These are phyloP conservation scores for Andricus curvator DNA, from an alignment of 2,888 invertebrate genomes.

Conservation along the genomic window DNA sequence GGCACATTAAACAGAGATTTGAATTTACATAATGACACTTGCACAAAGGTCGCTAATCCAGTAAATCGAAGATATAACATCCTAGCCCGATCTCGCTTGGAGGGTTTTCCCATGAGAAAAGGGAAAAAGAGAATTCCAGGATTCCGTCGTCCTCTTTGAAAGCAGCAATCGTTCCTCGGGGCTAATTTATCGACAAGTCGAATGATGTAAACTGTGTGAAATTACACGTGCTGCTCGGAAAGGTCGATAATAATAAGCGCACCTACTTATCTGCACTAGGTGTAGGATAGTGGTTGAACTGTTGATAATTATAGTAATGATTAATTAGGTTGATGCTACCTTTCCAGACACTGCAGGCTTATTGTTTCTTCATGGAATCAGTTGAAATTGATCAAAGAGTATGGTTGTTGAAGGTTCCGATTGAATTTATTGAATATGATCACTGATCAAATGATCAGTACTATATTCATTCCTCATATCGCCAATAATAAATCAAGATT, in stretches of 20 bases:
- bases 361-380: slow-evolving; percentile 30
- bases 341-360: background rate
- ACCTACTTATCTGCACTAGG: slow-evolving; percentile 16
- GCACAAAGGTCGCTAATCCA: slow-evolving; percentile 17
- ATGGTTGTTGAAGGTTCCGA: background rate
- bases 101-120: slow-evolving; percentile 37
- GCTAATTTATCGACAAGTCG: slow-evolving; percentile 38
- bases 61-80: slow-evolving; percentile 29
- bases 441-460: slow-evolving; percentile 7
- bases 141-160: slow-evolving; percentile 31
- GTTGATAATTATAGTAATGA: slow-evolving; percentile 32
- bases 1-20: slow-evolving; percentile 19
- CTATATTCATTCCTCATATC: background rate
- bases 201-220: slow-evolving; percentile 35
- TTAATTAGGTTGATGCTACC: slow-evolving; percentile 37
- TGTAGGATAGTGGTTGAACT: background rate
- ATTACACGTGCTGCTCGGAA: slow-evolving; percentile 32
- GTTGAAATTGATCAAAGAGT: background rate
- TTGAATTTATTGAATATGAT: slow-evolving; percentile 27
- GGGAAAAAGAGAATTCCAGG: slow-evolving; percentile 18
- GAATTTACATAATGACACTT: slow-evolving; percentile 29
- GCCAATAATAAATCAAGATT: slow-evolving; percentile 11
- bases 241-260: slow-evolving; percentile 37
- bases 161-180: slow-evolving; percentile 34
- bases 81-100: slow-evolving; percentile 19